Percentiles rank a stretch among this genome's conserved stretches.
phyloP scores from a whole-genome alignment of 1,140 invertebrate genomes.

The Eumaeus atala region DNA sequence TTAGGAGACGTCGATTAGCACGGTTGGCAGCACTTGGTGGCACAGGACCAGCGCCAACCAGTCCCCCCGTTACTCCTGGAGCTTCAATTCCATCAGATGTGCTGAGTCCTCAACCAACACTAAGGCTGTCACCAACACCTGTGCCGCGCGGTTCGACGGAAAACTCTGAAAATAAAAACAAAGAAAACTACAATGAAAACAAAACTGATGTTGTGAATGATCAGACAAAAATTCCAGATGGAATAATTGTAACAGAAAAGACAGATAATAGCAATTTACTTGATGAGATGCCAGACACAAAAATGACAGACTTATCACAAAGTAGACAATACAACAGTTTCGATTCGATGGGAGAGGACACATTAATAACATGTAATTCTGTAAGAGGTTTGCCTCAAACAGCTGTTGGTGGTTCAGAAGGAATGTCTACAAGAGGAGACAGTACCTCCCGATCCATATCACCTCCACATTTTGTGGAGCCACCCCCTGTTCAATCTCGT shows the following conservation, averaged over 20 bases:
- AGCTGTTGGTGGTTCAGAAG: conserved; percentile 53
- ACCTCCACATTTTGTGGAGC: conserved; percentile 63
- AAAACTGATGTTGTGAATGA: conserved; percentile 55
- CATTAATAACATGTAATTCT: conserved; percentile 59
- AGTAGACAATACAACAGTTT: conserved; percentile 66
- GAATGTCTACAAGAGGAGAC: conserved; percentile 51
- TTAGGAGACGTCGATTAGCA: conserved; percentile 60
- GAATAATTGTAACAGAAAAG: conserved; percentile 70
- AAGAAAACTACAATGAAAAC: conserved; percentile 48
- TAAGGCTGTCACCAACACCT: conserved; percentile 36
- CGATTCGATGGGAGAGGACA: conserved; percentile 68
- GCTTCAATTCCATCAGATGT: conserved; percentile 49
- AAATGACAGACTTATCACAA: conserved; percentile 70
- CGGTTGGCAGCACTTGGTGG: conserved; percentile 52
- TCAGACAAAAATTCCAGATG: conserved; percentile 62
- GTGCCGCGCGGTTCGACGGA: conserved; percentile 44
- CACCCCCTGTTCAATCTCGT: conserved; percentile 50
- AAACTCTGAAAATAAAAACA: conserved; percentile 49
- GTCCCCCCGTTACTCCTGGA: conserved; percentile 54
- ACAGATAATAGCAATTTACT: conserved; percentile 59
- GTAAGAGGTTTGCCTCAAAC: conserved; percentile 55
- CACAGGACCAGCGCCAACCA: conserved; percentile 43
- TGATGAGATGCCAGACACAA: conserved; percentile 70
- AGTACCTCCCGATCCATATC: conserved; percentile 63
- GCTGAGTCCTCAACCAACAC: conserved; percentile 33